Evolutionary conservation across 2,888 invertebrate genomes (phyloP), one percentile per base, ranked within the genome.

Genomic region (Barypeithes pellucidus): DNA sequence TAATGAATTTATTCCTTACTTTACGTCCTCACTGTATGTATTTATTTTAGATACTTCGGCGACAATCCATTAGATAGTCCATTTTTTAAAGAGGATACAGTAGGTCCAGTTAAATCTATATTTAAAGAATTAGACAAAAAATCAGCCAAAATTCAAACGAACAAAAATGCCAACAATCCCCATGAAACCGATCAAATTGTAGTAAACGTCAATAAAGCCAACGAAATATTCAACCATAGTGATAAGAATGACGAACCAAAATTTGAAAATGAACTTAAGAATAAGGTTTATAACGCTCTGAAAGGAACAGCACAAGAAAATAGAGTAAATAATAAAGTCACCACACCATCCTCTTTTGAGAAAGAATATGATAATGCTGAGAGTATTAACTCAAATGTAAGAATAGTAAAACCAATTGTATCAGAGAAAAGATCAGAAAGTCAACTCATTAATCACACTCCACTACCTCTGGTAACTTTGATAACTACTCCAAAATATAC

Each of bases 21-120:
- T n/a, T n/a, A n/a, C n/a, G n/a, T n/a, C n/a, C n/a, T n/a, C n/a
- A n/a, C n/a, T n/a, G n/a, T n/a, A n/a, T n/a, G n/a, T 68, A 47
- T 36, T 36, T 39, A 18, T 67, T 73, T 9, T 0, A 93, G 93
- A 86, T 93, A 91, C 82, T 94, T 94, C 82, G 94, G 93, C 0
- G 87, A 89, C 73, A 89, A 94, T 83, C 94, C 94, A 0, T 84
- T 94, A 67, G 93, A 93, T 78, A 94, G 91, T 85, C 94, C 93
- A 0, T 87, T 94, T 77, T 94, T 94, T 79, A 85, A 86, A 71
- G 90, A 91, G 86, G 87, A 89, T 47, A 80, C 85, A 8, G 88
- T 90, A 75, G 83, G 84, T 11, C 84, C 86, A 22, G 89, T 90
- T 0, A 86, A 88, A 79, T 88, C 88, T 39, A 82, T 88, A 68